A percentile compares a stretch with the other conserved stretches of the same genome.
Evolutionary conservation across 2,888 invertebrate genomes (phyloP).

Genomic region (Pristionchus japonicus): DNA sequence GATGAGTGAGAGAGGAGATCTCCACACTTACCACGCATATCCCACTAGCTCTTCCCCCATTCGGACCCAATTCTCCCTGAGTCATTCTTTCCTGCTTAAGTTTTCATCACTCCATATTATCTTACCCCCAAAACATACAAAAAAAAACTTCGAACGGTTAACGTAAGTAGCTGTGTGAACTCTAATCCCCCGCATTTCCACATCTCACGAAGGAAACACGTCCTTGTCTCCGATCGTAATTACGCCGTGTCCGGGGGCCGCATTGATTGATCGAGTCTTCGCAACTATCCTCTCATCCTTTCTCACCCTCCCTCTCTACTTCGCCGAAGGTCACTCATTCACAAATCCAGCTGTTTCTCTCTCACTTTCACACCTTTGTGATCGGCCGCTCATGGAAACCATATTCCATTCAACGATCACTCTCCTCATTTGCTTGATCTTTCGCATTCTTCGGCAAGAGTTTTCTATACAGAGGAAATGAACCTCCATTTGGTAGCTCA

Average conservation of each 20-base stretch:
- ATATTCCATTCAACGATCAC: not conserved
- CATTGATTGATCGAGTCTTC: constrained; percentile 21
- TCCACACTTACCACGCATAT: not conserved
- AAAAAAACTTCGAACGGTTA: too few relatives aligned
- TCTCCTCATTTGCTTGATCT: too few relatives aligned
- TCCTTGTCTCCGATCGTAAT: not conserved
- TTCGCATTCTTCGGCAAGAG: too few relatives aligned
- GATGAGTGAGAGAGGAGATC: not conserved
- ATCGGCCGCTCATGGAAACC: not conserved
- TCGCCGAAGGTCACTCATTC: not conserved
- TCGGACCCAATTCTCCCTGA: not conserved
- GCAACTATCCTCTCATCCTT: not conserved
- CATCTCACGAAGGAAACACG: not conserved
- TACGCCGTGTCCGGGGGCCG: not conserved
- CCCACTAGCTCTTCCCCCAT: not conserved
- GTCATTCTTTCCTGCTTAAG: not conserved
- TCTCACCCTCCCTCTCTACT: not conserved
- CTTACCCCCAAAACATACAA: too few relatives aligned
- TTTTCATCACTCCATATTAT: not conserved
- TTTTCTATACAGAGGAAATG: too few relatives aligned
- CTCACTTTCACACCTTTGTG: constrained; percentile 16
- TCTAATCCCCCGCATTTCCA: not conserved
- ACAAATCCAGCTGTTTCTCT: constrained; percentile 14
- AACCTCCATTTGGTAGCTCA: too few relatives aligned
- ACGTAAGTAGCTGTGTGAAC: too few relatives aligned